Base-by-base conservation (phyloP, 2,888 invertebrate species). In the Azorinus chamasolen region DNA sequence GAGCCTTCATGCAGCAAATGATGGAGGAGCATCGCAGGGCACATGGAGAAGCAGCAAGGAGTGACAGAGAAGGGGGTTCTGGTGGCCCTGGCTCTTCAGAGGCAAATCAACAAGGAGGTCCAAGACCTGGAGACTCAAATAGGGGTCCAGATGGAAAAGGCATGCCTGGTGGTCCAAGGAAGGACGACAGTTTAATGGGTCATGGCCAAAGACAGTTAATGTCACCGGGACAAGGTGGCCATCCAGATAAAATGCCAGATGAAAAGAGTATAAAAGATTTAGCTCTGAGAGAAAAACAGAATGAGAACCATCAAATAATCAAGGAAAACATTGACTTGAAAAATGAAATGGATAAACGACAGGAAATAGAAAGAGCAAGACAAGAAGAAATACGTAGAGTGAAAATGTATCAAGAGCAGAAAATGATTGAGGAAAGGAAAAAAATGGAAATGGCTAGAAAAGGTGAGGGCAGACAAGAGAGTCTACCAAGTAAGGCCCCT, bases 321-420 rank as follows among this genome's bases (percentile, higher is more conserved):
- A 93, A 92, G 73, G 93, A 93, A 82, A 93, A 92, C 75, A 91
- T 93, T 62, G 92, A 92, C 71, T 79, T 93, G 45, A 93, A 93
- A 83, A 84, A 89, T 59, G 92, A 93, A 82, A 93, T 93, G 92
- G 92, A 91, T 54, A 83, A 83, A 27, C 82, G 85, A 24, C 80
- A 75, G 27, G 78, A 83, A 43, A 39, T 48, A 76, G 83, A 78
- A 65, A 53, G 79, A 77, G 76, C 85, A 61, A 83, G 85, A 24
- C 88, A 88, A 18, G 92, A 93, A 54, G 92, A 93, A 12, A 79
- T 90, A 37, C 79, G 89, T 20, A 81, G 91, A 14, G 90, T 88
- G 59, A 89, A 91, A 59, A 89, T 91, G 87, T 90, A 96, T 85
- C 95, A 96, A 55, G 96, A 96, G 91, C 94, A 95, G 72, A 92